phyloP scores from a whole-genome alignment of 1,140 invertebrate genomes.

The Penaeus chinensis region DNA sequence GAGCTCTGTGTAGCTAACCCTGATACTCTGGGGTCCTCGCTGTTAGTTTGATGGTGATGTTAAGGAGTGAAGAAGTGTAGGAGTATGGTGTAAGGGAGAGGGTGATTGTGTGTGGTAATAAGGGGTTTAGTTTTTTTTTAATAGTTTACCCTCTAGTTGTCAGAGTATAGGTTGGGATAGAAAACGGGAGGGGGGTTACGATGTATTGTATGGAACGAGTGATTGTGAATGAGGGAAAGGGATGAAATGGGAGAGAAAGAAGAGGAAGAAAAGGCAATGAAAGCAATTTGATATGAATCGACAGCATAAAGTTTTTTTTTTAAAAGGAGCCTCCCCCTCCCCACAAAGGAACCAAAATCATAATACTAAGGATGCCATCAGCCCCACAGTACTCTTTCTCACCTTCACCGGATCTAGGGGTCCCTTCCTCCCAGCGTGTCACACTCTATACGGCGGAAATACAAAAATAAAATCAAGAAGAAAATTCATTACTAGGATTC shows the following conservation, averaged over 20 bases:
- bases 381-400: not conserved
- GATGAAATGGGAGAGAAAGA: slow-evolving; percentile 11
- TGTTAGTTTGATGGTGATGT: too few species aligned
- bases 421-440: slow-evolving; percentile 44
- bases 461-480: slow-evolving; percentile 62
- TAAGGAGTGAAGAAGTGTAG: too few species aligned
- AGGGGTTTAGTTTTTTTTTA: too few species aligned
- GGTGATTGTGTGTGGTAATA: too few species aligned
- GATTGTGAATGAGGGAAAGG: slow-evolving; percentile 6
- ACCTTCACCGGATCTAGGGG: not conserved
- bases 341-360: not conserved
- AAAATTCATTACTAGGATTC: slow-evolving; percentile 62
- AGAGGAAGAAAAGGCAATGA: not conserved
- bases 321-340: too few species aligned
- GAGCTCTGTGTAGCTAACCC: too few species aligned
- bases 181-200: not conserved
- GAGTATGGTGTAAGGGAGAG: too few species aligned
- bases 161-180: too few species aligned
- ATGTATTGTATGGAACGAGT: not conserved
- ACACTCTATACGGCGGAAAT: slow-evolving; percentile 54
- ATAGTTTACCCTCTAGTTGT: too few species aligned
- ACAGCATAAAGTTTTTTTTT: too few species aligned
- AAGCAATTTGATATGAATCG: too few species aligned
- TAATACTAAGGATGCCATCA: not conserved
- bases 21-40: too few species aligned